Conservation (phyloP, 2,797 vertebrate genomes). For the Anableps anableps region DNA sequence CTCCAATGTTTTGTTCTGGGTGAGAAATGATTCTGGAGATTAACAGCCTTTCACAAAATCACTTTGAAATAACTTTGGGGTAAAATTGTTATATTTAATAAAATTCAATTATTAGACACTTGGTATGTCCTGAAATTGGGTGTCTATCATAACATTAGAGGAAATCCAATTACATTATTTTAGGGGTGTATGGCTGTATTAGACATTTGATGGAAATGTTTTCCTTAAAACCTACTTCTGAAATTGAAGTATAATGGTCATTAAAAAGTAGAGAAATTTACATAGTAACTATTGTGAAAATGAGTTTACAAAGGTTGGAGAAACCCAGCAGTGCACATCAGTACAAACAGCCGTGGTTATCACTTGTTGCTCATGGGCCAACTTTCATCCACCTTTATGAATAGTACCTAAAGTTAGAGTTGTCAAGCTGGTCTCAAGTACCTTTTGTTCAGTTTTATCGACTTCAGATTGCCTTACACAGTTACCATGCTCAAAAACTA, state of each 20-base stretch:
- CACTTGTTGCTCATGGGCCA: neutral
- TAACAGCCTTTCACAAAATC: slow-evolving; percentile 44
- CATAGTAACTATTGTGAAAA: neutral
- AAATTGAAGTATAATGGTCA: neutral
- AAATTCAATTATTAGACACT: slow-evolving; percentile 46
- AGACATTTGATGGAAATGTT: neutral
- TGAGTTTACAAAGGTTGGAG: neutral
- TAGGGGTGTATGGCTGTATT: slow-evolving; percentile 5
- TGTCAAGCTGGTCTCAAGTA: neutral
- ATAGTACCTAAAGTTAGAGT: neutral
- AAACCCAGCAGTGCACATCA: neutral
- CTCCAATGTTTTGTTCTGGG: slow-evolving; percentile 26
- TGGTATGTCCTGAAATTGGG: neutral
- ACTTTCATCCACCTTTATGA: neutral
- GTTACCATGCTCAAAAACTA: neutral
- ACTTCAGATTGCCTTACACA: neutral
- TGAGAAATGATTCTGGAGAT: slow-evolving; percentile 32
- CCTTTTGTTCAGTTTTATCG: neutral
- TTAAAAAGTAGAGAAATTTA: neutral
- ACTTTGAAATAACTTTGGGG: slow-evolving; percentile 51
- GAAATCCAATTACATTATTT: neutral
- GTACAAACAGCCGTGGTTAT: neutral
- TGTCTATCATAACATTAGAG: neutral
- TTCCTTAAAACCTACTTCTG: neutral
- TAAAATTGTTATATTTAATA: neutral